These are phyloP conservation scores for Paraplagusia blochii DNA, from an alignment of 2,113 vertebrate species.

Conservation along the genomic window DNA sequence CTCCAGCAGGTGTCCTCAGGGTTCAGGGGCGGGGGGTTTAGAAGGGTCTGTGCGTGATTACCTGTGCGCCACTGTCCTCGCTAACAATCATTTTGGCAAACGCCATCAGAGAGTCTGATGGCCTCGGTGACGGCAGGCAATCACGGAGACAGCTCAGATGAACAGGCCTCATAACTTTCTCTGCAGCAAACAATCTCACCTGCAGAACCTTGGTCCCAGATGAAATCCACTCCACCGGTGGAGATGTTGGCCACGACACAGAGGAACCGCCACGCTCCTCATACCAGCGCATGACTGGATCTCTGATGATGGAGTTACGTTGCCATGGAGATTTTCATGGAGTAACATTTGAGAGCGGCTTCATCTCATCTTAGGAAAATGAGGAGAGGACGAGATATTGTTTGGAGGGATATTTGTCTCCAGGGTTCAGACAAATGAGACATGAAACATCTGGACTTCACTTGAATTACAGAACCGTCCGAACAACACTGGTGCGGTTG, in stretches of 20 bases:
- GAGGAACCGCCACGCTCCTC: conserved; percentile 20
- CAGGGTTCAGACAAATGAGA: no score
- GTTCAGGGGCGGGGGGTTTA: no score
- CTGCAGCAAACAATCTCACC: conserved; percentile 40
- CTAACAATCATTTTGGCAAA: conserved; percentile 57
- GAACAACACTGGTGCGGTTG: no score
- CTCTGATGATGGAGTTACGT: conserved; percentile 33
- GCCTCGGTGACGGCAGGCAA: conserved; percentile 39
- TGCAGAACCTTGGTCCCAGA: conserved; percentile 41
- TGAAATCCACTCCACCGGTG: conserved; percentile 47
- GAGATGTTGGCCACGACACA: conserved; percentile 33
- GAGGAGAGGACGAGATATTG: conserved; percentile 17
- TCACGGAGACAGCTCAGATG: conserved; percentile 53
- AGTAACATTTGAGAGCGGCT: conserved; percentile 10
- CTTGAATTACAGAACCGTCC: no score
- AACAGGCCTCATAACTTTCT: conserved; percentile 59
- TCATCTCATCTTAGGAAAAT: conserved; percentile 16
- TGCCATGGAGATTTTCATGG: conserved; percentile 38
- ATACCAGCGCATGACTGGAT: conserved; percentile 25
- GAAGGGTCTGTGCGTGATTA: conserved; percentile 33
- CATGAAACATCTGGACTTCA: no score
- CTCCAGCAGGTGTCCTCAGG: no score
- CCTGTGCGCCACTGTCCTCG: conserved; percentile 26
- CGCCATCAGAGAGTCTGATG: conserved; percentile 46
- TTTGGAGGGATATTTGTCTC: neutral